Conservation (phyloP, 1,140 invertebrate species). For the Stratiolaelaps scimitus region DNA sequence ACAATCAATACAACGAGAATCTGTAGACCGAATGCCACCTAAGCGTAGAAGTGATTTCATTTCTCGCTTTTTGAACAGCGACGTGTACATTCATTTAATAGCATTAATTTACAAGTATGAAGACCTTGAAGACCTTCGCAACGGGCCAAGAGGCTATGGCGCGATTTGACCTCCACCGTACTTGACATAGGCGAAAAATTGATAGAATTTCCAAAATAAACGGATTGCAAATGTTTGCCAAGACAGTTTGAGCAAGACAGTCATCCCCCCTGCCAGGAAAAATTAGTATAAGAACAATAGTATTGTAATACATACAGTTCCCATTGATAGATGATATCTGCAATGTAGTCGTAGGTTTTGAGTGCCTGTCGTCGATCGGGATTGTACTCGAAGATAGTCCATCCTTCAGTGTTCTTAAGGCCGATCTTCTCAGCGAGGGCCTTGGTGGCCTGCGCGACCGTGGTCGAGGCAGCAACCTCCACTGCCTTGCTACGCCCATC, state of each 20-base stretch:
- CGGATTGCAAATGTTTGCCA: too few relatives aligned
- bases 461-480: conserved; percentile 85
- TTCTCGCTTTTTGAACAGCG: conserved; percentile 10
- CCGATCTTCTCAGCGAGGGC: conserved; percentile 78
- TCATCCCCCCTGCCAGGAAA: background rate
- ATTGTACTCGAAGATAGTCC: conserved; percentile 66
- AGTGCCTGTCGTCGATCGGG: conserved; percentile 78
- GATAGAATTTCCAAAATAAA: too few relatives aligned
- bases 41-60: background rate
- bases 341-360: conserved; percentile 78
- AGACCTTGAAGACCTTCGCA: too few relatives aligned
- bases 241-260: background rate
- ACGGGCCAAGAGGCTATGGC: too few relatives aligned
- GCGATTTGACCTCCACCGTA: too few relatives aligned
- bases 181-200: too few relatives aligned
- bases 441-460: conserved; percentile 71
- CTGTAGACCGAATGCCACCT: background rate
- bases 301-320: conserved; percentile 74
- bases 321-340: conserved; percentile 86
- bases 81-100: too few relatives aligned
- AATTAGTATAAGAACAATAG: too few relatives aligned
- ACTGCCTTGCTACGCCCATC: conserved; percentile 89
- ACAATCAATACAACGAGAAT: too few relatives aligned
- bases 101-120: too few relatives aligned
- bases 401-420: conserved; percentile 67